Conservation (phyloP, 2,113 vertebrate genomes). For the Ctenodactylus gundi region DNA sequence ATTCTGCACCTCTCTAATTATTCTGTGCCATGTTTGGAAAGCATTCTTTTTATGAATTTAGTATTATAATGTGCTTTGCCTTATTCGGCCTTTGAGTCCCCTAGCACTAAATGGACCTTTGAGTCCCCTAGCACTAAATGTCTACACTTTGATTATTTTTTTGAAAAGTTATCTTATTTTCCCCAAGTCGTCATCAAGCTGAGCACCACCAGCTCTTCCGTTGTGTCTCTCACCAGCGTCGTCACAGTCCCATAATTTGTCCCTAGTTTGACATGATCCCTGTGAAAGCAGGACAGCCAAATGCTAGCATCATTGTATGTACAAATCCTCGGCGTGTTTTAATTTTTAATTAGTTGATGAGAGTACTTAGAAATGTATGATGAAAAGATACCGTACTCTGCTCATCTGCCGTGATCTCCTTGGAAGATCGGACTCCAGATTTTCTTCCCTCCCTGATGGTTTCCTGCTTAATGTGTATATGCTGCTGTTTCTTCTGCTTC, state of each 20-base stretch:
- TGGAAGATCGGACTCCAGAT: not conserved
- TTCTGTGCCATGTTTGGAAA: not conserved
- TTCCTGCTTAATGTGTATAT: not conserved
- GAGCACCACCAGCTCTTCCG: not conserved
- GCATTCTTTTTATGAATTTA: not conserved
- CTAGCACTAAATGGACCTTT: not conserved
- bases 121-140: not conserved
- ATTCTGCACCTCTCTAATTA: not conserved
- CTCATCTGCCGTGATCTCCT: not conserved
- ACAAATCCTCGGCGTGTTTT: not conserved
- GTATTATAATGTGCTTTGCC: not conserved
- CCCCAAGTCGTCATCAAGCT: not conserved
- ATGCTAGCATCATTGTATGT: not conserved
- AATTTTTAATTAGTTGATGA: constrained; percentile 23
- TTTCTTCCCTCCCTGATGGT: not conserved
- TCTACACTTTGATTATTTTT: not conserved
- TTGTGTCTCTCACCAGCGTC: not conserved
- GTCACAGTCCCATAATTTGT: not conserved
- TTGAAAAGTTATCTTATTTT: not conserved
- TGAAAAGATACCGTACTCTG: not conserved
- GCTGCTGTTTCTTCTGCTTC: not conserved
- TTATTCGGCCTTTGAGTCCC: not conserved
- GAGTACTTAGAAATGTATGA: not conserved
- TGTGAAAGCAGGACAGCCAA: not conserved
- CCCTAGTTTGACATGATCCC: not conserved